A percentile compares a stretch with the other conserved stretches of the same genome.
phyloP scores from a whole-genome alignment of 1,140 invertebrate genomes.

The Kradibia gibbosae region DNA sequence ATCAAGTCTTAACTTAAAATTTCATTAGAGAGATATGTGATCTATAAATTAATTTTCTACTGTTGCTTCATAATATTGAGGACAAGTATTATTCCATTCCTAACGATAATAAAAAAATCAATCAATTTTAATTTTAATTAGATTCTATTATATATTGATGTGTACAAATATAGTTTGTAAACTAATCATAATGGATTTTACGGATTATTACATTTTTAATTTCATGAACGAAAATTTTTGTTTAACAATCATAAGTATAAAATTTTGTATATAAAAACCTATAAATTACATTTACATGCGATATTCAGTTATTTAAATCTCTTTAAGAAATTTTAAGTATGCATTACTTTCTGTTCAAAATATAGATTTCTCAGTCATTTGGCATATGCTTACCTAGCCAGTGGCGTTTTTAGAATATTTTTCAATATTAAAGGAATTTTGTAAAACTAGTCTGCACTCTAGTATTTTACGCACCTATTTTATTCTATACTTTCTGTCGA shows the following conservation, averaged over 20 bases:
- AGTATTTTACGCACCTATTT: slow-evolving; percentile 61
- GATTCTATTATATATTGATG: too few species aligned
- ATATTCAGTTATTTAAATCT: not conserved
- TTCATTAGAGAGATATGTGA: slow-evolving; percentile 1
- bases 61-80: slow-evolving; percentile 5
- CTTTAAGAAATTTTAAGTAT: slow-evolving; percentile 12
- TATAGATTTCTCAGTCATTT: slow-evolving; percentile 61
- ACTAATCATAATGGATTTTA: too few species aligned
- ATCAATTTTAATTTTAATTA: too few species aligned
- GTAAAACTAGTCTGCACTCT: slow-evolving; percentile 69
- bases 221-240: not conserved
- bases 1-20: slow-evolving; percentile 1
- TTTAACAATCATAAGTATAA: not conserved
- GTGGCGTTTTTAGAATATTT: slow-evolving; percentile 44
- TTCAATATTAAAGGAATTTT: slow-evolving; percentile 40
- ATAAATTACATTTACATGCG: too few species aligned
- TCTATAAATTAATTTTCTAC: too few species aligned
- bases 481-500: not conserved
- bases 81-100: too few species aligned
- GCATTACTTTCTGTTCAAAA: slow-evolving; percentile 5
- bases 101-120: too few species aligned
- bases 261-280: not conserved
- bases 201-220: too few species aligned
- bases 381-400: slow-evolving; percentile 70
- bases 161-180: not conserved